Evolutionary conservation across 2,113 vertebrate species (phyloP), one percentile per base, ranked within the genome.

Genomic region (Sylvilagus bachmani): DNA sequence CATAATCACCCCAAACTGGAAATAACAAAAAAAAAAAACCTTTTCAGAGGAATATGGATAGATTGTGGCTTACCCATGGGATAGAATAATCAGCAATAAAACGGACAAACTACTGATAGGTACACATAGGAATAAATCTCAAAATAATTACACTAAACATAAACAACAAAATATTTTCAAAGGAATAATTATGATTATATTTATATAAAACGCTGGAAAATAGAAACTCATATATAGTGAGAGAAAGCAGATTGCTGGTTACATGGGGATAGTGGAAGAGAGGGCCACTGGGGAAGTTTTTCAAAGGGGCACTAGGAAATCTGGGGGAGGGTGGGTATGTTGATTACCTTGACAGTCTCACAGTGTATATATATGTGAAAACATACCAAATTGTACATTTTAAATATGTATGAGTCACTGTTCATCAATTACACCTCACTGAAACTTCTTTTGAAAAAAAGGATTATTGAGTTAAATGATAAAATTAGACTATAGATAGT

Each of bases 1-100:
- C 62, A 79, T 58, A 95, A 93, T 51, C 13, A 14, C 44, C 55
- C 49, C 61, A 81, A 81, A 78, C 24, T 90, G 29, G 86, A 86
- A 86, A 62, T 24, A 81, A 62, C 21, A 61, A 36, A 62, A 90
- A 96, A 2, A 11, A 53, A 25, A 44, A 44, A 44, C 55, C 73
- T 77, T n/a, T 51, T 7, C 12, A 67, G 6, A 49, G 36, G 16
- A 77, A 84, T 64, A 86, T 3, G n/a, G 24, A 92, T 44, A 96
- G 71, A n/a, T 1, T 93, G 25, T 24, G 64, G 27, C 58, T 62
- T 78, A 25, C 19, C 33, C 77, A 38, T 0, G 66, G 49, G 81
- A 82, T 4, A 21, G 29, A 90, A 17, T 90, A 80, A 31, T 74
- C 22, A 94, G 22, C 70, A 78, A n/a, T 61, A 66, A 88, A n/a